phyloP scores from a whole-genome alignment of 2,113 vertebrate genomes.

The Xyrauchen texanus region DNA sequence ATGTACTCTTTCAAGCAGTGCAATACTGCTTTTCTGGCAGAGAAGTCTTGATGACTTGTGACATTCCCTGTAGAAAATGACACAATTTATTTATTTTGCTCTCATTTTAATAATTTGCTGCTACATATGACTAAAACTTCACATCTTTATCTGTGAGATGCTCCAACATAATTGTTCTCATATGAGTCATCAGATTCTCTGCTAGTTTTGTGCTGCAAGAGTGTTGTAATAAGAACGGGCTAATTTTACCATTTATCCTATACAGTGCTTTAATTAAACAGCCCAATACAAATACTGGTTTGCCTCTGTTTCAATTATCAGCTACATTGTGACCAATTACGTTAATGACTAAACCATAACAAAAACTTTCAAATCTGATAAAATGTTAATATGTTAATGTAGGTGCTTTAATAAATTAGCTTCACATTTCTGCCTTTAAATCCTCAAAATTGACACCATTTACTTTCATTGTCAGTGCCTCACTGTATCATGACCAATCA shows the following conservation, averaged over 20 bases:
- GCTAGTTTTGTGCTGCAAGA: not conserved
- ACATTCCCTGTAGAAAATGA: slow-evolving; percentile 28
- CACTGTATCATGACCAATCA: no score
- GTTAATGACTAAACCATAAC: slow-evolving; percentile 14
- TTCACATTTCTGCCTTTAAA: no score
- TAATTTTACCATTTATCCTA: not conserved
- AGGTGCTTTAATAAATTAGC: no score
- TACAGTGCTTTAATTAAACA: slow-evolving; percentile 7
- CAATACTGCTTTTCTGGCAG: not conserved
- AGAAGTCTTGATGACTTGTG: slow-evolving; percentile 18
- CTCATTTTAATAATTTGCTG: slow-evolving; percentile 1
- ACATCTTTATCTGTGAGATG: slow-evolving; percentile 1
- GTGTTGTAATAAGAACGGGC: not conserved
- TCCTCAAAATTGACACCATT: no score
- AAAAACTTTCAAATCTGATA: not conserved
- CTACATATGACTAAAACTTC: slow-evolving; percentile 13
- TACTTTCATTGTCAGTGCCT: no score
- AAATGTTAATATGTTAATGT: not conserved
- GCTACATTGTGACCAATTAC: not conserved
- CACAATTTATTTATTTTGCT: not conserved
- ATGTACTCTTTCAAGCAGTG: not conserved
- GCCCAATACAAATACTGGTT: not conserved
- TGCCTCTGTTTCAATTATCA: slow-evolving; percentile 12
- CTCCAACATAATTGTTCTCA: slow-evolving; percentile 19
- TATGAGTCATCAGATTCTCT: slow-evolving; percentile 30